A percentile compares a stretch with the other conserved stretches of the same genome.
Conservation (phyloP, 1,140 invertebrate genomes). For the Drosophila pandora region DNA sequence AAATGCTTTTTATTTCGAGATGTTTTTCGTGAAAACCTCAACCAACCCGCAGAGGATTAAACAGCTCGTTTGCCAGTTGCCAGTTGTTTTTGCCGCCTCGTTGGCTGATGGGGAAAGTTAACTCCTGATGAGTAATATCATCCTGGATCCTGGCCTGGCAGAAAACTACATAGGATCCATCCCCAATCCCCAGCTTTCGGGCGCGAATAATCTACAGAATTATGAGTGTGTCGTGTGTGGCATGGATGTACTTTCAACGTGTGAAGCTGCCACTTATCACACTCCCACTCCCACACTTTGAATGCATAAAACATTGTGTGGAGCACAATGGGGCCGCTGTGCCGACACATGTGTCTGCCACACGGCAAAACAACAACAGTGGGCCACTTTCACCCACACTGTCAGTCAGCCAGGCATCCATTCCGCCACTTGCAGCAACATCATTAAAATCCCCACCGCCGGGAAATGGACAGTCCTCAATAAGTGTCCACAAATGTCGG, state of each 20-base stretch:
- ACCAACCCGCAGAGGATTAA: slow-evolving; percentile 47
- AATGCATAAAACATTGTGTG: slow-evolving; percentile 52
- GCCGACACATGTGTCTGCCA: slow-evolving; percentile 31
- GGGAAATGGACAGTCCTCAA: slow-evolving; percentile 60
- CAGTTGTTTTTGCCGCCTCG: slow-evolving; percentile 4
- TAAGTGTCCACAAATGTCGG: slow-evolving; percentile 64
- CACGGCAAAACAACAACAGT: slow-evolving; percentile 9
- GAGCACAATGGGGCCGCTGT: slow-evolving; percentile 37
- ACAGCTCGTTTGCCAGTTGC: slow-evolving; percentile 49
- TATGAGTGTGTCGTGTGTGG: slow-evolving; percentile 26
- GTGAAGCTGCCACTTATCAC: slow-evolving; percentile 50
- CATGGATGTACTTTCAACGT: slow-evolving; percentile 9
- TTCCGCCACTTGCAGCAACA: slow-evolving; percentile 27
- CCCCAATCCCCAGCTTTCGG: slow-evolving; percentile 1
- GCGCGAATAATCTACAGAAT: slow-evolving; percentile 46
- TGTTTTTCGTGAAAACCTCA: slow-evolving; percentile 3
- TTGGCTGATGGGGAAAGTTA: slow-evolving; percentile 54
- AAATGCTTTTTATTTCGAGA: slow-evolving; percentile 25
- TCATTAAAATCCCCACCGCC: slow-evolving; percentile 53
- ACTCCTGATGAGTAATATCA: slow-evolving; percentile 25
- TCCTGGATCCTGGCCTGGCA: background rate
- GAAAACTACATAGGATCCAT: slow-evolving; percentile 24
- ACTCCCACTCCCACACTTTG: slow-evolving; percentile 25
- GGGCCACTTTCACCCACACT: background rate
- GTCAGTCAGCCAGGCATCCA: background rate